phyloP scores from a whole-genome alignment of 2,113 vertebrate species.

The Lampris incognitus region DNA sequence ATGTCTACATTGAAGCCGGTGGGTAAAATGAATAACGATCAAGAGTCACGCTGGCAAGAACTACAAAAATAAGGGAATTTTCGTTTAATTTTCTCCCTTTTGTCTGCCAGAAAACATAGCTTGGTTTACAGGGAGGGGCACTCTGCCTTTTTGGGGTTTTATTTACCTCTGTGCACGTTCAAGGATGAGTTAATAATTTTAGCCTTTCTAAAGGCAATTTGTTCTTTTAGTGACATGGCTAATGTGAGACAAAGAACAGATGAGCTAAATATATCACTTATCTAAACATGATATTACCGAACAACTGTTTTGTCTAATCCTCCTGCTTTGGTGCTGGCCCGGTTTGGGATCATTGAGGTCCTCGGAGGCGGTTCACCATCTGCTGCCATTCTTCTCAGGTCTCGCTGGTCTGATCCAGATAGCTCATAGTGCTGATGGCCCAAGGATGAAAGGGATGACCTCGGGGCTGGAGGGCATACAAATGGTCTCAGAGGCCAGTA shows the following conservation, averaged over 20 bases:
- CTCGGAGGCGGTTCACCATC: slow-evolving; percentile 70
- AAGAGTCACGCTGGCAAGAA: not conserved
- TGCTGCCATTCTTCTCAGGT: slow-evolving; percentile 72
- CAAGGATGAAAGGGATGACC: slow-evolving; percentile 34
- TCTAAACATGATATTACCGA: slow-evolving; percentile 62
- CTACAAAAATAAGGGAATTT: slow-evolving; percentile 37
- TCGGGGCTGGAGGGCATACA: slow-evolving; percentile 25
- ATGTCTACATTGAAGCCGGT: no score
- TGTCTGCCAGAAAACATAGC: slow-evolving; percentile 32
- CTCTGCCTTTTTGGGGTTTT: not conserved
- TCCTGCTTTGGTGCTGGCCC: slow-evolving; percentile 64
- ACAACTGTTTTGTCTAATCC: slow-evolving; percentile 80
- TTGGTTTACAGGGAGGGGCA: slow-evolving; percentile 57
- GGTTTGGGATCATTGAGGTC: slow-evolving; percentile 66
- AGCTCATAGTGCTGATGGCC: slow-evolving; percentile 61
- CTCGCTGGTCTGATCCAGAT: slow-evolving; percentile 61
- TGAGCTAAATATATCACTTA: slow-evolving; percentile 79
- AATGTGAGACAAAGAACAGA: slow-evolving; percentile 76
- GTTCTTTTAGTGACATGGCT: slow-evolving; percentile 72
- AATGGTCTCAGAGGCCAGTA: slow-evolving; percentile 13
- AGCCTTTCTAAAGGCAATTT: slow-evolving; percentile 57
- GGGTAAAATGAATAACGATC: slow-evolving; percentile 44
- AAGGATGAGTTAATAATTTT: no score
- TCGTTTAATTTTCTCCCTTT: slow-evolving; percentile 5
- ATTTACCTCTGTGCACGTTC: no score